Base-by-base conservation (phyloP, 2,888 invertebrate species). In the Coenonympha glycerion region DNA sequence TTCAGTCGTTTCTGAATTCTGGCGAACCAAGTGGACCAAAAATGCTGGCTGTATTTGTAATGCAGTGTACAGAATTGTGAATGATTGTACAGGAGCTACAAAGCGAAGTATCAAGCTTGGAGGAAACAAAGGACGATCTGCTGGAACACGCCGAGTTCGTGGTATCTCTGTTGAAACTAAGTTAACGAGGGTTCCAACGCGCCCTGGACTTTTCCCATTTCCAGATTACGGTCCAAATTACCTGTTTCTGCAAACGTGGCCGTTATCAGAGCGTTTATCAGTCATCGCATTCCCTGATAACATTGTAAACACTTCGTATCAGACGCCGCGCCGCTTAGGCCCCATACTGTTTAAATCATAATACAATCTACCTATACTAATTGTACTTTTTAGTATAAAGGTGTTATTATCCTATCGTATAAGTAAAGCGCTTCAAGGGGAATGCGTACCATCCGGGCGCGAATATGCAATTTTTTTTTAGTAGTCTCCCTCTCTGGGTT, bases 111-210 rank as follows among this genome's bases (percentile, higher is more conserved):
- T 90, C 91, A 68, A 89, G 91, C 63, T 83, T 93, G 59, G 90
- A 91, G 75, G 89, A 91, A 52, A 89, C 88, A 68, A 88, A 89
- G 63, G 91, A 92, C 66, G 93, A 94, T 70, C 88, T 94, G 30
- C 73, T 90, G 58, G 89, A 91, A 50, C 87, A 93, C 71, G 91
- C 92, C 34, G 90, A 90, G 65, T 91, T 92, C 60, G 91, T 95
- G 37, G 82, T 94, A 58, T 87, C 89, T 57, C 92, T 93, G 69
- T 88, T 95, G 67, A 88, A 88, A 68, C 91, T n/a, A n/a, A n/a
- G n/a, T n/a, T n/a, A n/a, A n/a, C n/a, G n/a, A n/a, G n/a, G n/a
- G n/a, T n/a, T n/a, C n/a, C n/a, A n/a, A n/a, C n/a, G n/a, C n/a
- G n/a, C n/a, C n/a, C n/a, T n/a, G n/a, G n/a, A n/a, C n/a, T n/a